Evolutionary conservation across 2,888 invertebrate species (phyloP).

Genomic region (Diploptera punctata): DNA sequence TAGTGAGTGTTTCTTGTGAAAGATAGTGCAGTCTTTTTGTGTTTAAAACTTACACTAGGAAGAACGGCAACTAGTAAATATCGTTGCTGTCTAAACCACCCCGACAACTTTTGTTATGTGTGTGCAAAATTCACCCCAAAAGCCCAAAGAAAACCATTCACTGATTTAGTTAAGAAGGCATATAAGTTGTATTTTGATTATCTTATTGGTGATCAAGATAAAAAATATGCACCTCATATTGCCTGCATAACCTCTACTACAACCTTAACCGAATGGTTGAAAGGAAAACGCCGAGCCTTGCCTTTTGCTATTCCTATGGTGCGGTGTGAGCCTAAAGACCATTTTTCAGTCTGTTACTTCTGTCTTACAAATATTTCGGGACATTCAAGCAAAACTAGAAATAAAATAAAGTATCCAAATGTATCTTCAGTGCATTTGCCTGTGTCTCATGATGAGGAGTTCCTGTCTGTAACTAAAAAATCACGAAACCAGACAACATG

Average conservation of each 20-base stretch:
- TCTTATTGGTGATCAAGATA: constrained; percentile 44
- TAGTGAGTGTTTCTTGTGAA: too few relatives aligned
- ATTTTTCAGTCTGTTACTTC: background rate
- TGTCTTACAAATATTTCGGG: background rate
- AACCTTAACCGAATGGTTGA: background rate
- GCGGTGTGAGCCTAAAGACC: background rate
- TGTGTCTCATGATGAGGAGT: background rate
- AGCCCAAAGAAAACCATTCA: background rate
- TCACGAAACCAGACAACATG: background rate
- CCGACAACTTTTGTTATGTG: background rate
- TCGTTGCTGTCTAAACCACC: background rate
- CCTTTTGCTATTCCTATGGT: background rate
- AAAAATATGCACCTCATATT: constrained; percentile 45
- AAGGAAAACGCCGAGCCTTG: background rate
- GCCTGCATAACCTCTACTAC: constrained; percentile 42
- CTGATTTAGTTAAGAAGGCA: background rate
- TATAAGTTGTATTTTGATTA: constrained; percentile 47
- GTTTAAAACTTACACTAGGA: too few relatives aligned
- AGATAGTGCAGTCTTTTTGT: too few relatives aligned
- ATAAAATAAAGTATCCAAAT: background rate
- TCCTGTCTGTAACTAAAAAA: background rate
- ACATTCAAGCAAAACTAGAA: background rate
- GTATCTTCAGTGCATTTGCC: background rate
- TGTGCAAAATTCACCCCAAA: background rate
- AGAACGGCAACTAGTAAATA: too few relatives aligned